phyloP scores from a whole-genome alignment of 2,797 vertebrate species.

The Periparus ater region DNA sequence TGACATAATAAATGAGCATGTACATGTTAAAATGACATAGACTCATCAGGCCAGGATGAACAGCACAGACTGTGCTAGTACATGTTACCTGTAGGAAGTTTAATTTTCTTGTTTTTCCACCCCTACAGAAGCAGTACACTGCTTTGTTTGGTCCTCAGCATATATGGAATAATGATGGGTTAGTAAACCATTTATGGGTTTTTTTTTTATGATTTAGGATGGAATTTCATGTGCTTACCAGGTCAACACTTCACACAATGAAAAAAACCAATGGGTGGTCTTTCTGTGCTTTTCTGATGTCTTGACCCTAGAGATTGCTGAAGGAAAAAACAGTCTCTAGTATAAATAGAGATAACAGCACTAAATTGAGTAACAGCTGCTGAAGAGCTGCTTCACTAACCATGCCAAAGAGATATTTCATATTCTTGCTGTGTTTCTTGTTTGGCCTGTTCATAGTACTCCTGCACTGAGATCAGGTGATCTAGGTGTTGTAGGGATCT shows the following conservation, averaged over 20 bases:
- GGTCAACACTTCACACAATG: background rate
- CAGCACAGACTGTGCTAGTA: background rate
- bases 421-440: constrained; percentile 35
- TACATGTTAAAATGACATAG: background rate
- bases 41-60: background rate
- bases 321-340: background rate
- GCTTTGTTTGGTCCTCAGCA: background rate
- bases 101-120: background rate
- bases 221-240: background rate
- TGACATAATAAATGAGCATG: background rate
- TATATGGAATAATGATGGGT: background rate
- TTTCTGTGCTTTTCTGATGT: background rate
- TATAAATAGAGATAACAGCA: constrained; percentile 31
- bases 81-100: background rate
- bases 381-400: constrained; percentile 34
- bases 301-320: background rate
- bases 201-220: background rate
- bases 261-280: background rate
- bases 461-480: background rate
- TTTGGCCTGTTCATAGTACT: background rate
- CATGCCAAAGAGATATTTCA: background rate
- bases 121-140: background rate
- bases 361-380: constrained; percentile 44
- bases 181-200: background rate
- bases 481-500: background rate